Base-by-base conservation (phyloP, 2,888 invertebrate species). In the Lithophane semibrunnea region DNA sequence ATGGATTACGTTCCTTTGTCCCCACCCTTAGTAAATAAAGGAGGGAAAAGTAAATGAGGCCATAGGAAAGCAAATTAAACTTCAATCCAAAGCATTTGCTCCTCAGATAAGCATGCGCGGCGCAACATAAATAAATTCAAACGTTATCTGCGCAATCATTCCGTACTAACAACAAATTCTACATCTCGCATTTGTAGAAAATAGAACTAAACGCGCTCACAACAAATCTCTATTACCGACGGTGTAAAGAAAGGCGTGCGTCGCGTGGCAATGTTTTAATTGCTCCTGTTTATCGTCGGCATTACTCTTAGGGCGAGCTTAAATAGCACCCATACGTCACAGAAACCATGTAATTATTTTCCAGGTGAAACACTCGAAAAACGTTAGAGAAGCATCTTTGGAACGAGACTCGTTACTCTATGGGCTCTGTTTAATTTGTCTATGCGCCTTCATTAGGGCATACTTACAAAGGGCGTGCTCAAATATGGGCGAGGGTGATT, bases 211-310 rank as follows among this genome's bases (percentile, higher is more conserved):
- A 89, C 86, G 87, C 78, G 87, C 89, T 90, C 90, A 69, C 70
- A 83, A 95, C 95, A 95, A 96, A 95, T 96, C 94, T 94, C 93
- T 93, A 95, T 96, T 95, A 95, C 87, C 78, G 86, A 91, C 92
- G 91, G 94, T 92, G 94, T 93, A 95, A 96, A 95, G 96, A 96
- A 95, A 95, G 90, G 94, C 95, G 96, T 95, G 95, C 94, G 96
- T 95, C 96, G 96, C 93, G 92, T 95, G 91, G 95, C 95, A 95
- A 96, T 96, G 95, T 94, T 96, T 96, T 96, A 96, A 96, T 96
- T 96, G 96, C 93, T 92, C 90, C 93, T 95, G 95, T 96, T 96
- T 96, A 96, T 96, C 95, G 94, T 93, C 84, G 89, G 93, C 92
- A 96, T 96, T 95, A 94, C 93, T 96, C 96, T 95, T 93, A 94